A percentile compares a stretch with the other conserved stretches of the same genome.
Evolutionary conservation across 2,113 vertebrate genomes (phyloP).

Genomic region (Stigmatopora argus): DNA sequence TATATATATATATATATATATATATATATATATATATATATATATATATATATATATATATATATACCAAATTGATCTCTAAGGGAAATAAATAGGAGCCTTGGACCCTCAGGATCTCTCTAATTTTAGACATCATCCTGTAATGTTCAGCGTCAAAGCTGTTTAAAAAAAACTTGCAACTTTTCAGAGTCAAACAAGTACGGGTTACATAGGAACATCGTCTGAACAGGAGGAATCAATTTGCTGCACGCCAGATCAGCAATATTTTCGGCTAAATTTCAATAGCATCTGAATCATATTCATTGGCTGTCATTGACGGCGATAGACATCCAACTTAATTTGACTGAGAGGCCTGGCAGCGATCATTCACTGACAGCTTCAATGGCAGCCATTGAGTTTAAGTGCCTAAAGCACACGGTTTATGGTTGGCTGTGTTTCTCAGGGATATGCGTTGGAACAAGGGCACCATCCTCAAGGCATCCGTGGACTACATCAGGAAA

Average conservation of each 20-base stretch:
- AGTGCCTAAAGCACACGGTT: neutral
- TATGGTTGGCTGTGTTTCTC: conserved; percentile 14
- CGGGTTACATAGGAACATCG: neutral
- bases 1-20: too few relatives aligned
- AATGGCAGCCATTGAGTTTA: too few relatives aligned
- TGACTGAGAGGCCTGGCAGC: too few relatives aligned
- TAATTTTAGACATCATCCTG: neutral
- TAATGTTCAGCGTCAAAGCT: conserved; percentile 1
- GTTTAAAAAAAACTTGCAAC: neutral
- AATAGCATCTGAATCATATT: neutral
- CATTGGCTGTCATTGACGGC: too few relatives aligned
- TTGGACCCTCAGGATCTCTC: conserved; percentile 1
- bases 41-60: too few relatives aligned
- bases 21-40: too few relatives aligned
- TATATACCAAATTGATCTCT: neutral
- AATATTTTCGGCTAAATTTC: neutral
- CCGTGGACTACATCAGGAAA: conserved; percentile 95
- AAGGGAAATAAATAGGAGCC: neutral
- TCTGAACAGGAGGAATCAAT: neutral
- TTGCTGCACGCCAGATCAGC: too few relatives aligned
- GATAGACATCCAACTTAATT: too few relatives aligned
- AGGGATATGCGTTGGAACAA: conserved; percentile 99
- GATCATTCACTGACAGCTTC: too few relatives aligned
- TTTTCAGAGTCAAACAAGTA: neutral
- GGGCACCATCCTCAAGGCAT: conserved; percentile 95